A percentile compares a stretch with the other conserved stretches of the same genome.
phyloP scores from a whole-genome alignment of 2,888 invertebrate species.

The Mycalesis mineus region DNA sequence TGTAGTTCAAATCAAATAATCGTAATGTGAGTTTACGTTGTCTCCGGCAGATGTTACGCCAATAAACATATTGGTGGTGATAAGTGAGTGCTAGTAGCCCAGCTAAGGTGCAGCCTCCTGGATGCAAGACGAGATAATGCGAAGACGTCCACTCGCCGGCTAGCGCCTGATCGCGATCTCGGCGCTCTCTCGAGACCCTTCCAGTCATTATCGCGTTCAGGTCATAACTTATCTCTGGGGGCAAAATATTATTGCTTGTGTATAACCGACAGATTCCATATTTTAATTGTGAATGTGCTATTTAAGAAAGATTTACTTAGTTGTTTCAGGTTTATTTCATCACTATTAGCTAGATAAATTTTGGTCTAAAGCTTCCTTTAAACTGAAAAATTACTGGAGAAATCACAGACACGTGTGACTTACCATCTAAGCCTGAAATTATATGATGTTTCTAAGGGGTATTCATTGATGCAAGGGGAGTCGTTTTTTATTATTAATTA shows the following conservation, averaged over 20 bases:
- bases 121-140: conserved; percentile 39
- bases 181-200: conserved; percentile 40
- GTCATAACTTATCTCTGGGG: conserved; percentile 61
- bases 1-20: conserved; percentile 69
- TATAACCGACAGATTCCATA: not conserved
- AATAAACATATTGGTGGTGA: conserved; percentile 70
- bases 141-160: conserved; percentile 27
- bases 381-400: too few species aligned
- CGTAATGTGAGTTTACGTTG: conserved; percentile 75
- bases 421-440: too few species aligned
- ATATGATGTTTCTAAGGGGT: too few species aligned
- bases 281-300: not conserved
- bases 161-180: conserved; percentile 27
- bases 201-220: conserved; percentile 51
- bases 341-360: too few species aligned
- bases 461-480: too few species aligned
- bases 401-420: too few species aligned
- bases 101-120: conserved; percentile 23
- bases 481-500: too few species aligned
- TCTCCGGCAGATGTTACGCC: conserved; percentile 71
- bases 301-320: not conserved
- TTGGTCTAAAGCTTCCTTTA: too few species aligned
- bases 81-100: conserved; percentile 16
- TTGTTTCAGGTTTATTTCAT: too few species aligned
- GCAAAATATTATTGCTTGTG: conserved; percentile 50